A percentile compares a stretch with the other conserved stretches of the same genome.
These are phyloP conservation scores for Berghia stephanieae DNA, from an alignment of 1,140 invertebrate genomes.

Conservation along the genomic window DNA sequence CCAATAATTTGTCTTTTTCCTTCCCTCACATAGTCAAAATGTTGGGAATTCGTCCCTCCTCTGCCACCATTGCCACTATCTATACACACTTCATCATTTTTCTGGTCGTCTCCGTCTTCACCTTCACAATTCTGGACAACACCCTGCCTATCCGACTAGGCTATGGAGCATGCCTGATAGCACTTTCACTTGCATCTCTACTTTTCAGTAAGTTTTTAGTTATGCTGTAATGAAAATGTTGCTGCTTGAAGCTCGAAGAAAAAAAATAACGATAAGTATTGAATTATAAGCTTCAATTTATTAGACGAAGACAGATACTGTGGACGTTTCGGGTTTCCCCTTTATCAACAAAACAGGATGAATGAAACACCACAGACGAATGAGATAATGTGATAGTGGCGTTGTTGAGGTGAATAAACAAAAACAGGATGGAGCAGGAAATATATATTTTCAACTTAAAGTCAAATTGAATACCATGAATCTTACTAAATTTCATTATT, in stretches of 20 bases:
- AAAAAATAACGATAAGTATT: too few species aligned
- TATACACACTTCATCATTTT: slow-evolving; percentile 39
- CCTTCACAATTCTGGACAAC: slow-evolving; percentile 37
- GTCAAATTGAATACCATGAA: too few species aligned
- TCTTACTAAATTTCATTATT: too few species aligned
- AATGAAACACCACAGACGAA: too few species aligned
- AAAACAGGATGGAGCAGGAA: neutral
- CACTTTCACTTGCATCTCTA: slow-evolving; percentile 27
- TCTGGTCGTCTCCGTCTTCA: slow-evolving; percentile 39
- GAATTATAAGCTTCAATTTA: too few species aligned
- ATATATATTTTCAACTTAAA: too few species aligned
- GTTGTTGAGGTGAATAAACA: too few species aligned
- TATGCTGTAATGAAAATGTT: neutral
- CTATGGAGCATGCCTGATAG: slow-evolving; percentile 37
- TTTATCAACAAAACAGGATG: too few species aligned
- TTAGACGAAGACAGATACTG: too few species aligned
- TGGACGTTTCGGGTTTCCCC: too few species aligned
- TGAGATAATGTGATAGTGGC: too few species aligned
- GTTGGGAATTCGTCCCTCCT: slow-evolving; percentile 28
- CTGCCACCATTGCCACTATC: slow-evolving; percentile 37
- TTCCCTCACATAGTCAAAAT: slow-evolving; percentile 22
- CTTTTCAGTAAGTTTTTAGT: slow-evolving; percentile 34
- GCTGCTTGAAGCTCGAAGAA: too few species aligned
- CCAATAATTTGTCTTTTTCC: neutral
- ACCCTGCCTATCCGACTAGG: slow-evolving; percentile 33